Conservation (phyloP, 1,140 invertebrate genomes). For the Steinernema khuongi region DNA sequence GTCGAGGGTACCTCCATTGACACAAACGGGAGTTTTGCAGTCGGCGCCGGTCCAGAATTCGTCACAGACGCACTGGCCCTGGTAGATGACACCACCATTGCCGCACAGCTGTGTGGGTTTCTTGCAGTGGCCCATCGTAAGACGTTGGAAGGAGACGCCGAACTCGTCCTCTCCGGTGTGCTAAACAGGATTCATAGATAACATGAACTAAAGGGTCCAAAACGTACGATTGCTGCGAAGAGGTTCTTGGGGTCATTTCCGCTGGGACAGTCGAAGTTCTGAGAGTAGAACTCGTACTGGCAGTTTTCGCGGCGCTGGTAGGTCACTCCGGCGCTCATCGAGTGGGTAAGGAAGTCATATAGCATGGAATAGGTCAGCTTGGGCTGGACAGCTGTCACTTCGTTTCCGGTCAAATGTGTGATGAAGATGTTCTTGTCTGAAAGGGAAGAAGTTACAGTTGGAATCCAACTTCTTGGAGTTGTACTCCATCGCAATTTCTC, state of each 20-base stretch:
- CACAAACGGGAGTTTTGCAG: slow-evolving; percentile 33
- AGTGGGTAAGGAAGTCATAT: slow-evolving; percentile 14
- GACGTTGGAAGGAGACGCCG: slow-evolving; percentile 37
- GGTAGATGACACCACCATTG: slow-evolving; percentile 32
- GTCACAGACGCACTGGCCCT: slow-evolving; percentile 33
- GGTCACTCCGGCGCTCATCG: slow-evolving; percentile 23
- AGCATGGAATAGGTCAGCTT: slow-evolving; percentile 30
- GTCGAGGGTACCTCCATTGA: slow-evolving; percentile 33
- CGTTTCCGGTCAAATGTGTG: not conserved
- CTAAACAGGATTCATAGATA: slow-evolving; percentile 17
- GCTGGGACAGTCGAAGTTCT: slow-evolving; percentile 32
- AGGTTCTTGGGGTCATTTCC: slow-evolving; percentile 12
- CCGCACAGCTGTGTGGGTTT: not conserved
- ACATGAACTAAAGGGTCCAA: not conserved
- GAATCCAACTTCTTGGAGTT: not conserved
- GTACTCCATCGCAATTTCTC: slow-evolving; percentile 11
- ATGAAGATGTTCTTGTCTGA: slow-evolving; percentile 1
- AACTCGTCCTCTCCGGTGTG: slow-evolving; percentile 38
- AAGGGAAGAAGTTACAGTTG: not conserved
- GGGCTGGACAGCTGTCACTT: slow-evolving; percentile 17
- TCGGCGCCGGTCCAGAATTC: slow-evolving; percentile 34
- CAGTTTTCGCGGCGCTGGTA: slow-evolving; percentile 26
- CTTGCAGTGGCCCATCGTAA: slow-evolving; percentile 29
- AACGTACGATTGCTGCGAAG: slow-evolving; percentile 31
- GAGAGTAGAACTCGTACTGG: slow-evolving; percentile 26